Percentiles rank a stretch among this genome's conserved stretches.
phyloP scores from a whole-genome alignment of 2,888 invertebrate species.

The Perdita meconis region DNA sequence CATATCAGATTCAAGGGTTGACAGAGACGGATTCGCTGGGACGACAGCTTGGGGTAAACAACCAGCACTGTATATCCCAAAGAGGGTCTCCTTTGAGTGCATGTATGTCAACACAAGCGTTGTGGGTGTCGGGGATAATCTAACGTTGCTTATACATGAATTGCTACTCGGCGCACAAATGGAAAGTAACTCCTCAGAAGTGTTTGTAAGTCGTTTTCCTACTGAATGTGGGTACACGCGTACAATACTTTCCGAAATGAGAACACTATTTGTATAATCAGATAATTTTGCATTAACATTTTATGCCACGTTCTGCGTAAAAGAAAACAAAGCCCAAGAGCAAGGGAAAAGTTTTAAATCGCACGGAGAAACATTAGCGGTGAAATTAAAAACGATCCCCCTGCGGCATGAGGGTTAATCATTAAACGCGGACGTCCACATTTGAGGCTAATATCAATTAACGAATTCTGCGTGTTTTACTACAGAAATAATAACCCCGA shows the following conservation, averaged over 20 bases:
- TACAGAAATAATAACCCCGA: neutral
- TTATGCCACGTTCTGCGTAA: too few relatives aligned
- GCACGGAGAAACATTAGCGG: too few relatives aligned
- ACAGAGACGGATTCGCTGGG: slow-evolving; percentile 59
- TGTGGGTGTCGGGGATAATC: slow-evolving; percentile 49
- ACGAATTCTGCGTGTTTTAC: neutral
- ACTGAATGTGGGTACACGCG: neutral
- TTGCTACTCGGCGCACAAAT: neutral
- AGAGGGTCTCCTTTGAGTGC: slow-evolving; percentile 31
- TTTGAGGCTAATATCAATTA: neutral
- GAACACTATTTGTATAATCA: too few relatives aligned
- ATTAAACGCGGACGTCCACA: too few relatives aligned
- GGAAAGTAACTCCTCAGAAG: slow-evolving; percentile 4
- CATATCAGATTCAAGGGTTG: slow-evolving; percentile 34
- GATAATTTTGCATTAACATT: too few relatives aligned
- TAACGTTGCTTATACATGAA: slow-evolving; percentile 42
- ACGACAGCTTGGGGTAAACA: slow-evolving; percentile 60
- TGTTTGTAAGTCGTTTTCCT: neutral
- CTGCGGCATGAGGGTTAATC: too few relatives aligned
- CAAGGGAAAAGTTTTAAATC: too few relatives aligned
- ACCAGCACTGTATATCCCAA: slow-evolving; percentile 54
- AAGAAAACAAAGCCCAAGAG: too few relatives aligned
- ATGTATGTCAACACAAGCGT: slow-evolving; percentile 41
- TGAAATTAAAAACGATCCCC: too few relatives aligned
- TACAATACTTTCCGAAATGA: too few relatives aligned